Base-by-base conservation (phyloP, 1,140 invertebrate genomes). In the Lepidurus packardi region DNA sequence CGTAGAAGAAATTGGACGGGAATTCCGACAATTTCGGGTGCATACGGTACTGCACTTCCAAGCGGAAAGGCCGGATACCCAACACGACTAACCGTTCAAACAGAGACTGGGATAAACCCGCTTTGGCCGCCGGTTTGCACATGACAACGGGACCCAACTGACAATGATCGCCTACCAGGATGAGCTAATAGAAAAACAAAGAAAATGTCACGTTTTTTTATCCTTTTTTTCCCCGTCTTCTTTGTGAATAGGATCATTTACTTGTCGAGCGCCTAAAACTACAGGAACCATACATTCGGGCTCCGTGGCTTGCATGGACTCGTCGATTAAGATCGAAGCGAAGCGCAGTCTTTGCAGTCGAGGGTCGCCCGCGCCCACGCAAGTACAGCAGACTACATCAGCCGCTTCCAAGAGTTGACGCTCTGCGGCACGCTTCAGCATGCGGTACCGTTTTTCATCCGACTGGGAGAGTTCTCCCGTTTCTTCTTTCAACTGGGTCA, bases 11-110 rank as follows among this genome's bases (percentile, higher is more conserved):
- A 85, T 99, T 99, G 0, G 97, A 99, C 0, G 98, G 98, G 84
- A 99, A 99, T 73, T 95, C 90, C 0, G 95, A 97, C 0, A 99
- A 87, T 82, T 97, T 95, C 0, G 98, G 98, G 84, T 97, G 95
- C 98, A 99, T 99, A 77, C 98, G 90, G 84, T 99, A 99, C 84
- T 99, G 98, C 1, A 99, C 98, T 86, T 98, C 96, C 1, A 98
- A 86, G 1, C 97, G 90, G 84, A 98, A 96, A 0, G 97, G 97
- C 73, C 96, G 88, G 80, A 98, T 98, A 10, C 97, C 96, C 4
- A 99, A 87, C 0, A 99, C 95, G 0, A 99, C 98, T 0, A 99
- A 87, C 16, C 98, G 88, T 84, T 99, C 98, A 86, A 99, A 99
- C 7, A 99, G 87, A 16, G 96, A 98, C 84, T 99, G 97, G 0